Conservation (phyloP, 2,888 invertebrate species). For the Eueremaeus valkanovi region DNA sequence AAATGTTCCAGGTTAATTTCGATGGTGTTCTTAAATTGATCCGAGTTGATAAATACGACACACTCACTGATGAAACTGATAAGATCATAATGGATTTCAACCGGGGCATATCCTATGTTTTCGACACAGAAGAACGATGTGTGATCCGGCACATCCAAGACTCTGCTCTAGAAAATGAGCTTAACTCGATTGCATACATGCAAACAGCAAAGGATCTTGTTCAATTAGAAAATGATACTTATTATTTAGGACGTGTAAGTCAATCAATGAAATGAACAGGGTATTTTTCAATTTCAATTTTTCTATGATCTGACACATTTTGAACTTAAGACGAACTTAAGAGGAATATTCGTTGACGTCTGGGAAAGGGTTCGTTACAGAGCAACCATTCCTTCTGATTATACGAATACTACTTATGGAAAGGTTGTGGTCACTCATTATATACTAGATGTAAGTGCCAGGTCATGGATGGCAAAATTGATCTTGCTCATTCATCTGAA, state of each 20-base stretch:
- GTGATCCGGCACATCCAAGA: background rate
- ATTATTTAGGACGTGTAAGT: background rate
- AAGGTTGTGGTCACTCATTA: background rate
- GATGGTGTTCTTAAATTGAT: background rate
- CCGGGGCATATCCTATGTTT: background rate
- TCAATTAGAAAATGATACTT: background rate
- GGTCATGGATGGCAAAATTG: too few species aligned
- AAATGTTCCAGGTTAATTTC: background rate
- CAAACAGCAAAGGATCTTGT: background rate
- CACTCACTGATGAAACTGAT: background rate
- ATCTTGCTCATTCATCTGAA: too few species aligned
- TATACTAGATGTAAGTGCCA: constrained; percentile 2
- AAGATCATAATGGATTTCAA: background rate
- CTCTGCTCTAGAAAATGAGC: background rate
- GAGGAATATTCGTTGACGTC: background rate
- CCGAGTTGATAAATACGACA: background rate
- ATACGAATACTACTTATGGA: background rate
- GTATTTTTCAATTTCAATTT: background rate
- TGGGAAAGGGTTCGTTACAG: background rate
- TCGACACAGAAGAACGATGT: background rate
- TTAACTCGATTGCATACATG: background rate
- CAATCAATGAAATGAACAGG: background rate
- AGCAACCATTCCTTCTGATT: background rate
- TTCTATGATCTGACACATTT: too few species aligned
- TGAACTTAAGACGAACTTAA: background rate